These are phyloP conservation scores for Sialia sialis DNA, from an alignment of 2,113 vertebrate species.

Conservation along the genomic window DNA sequence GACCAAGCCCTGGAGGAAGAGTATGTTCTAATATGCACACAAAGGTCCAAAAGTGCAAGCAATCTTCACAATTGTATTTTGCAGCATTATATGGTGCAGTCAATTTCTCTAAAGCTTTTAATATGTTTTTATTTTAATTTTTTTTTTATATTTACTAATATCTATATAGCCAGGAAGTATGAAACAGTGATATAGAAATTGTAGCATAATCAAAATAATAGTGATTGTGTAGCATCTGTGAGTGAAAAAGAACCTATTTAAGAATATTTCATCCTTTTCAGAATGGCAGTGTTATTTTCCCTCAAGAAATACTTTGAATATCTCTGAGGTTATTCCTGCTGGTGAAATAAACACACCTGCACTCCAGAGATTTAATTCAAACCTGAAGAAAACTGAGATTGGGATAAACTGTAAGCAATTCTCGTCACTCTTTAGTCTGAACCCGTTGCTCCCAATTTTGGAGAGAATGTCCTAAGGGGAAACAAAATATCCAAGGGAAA, in stretches of 20 bases:
- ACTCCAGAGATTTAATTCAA: background rate
- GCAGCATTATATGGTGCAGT: background rate
- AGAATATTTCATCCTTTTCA: background rate
- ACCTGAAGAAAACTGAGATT: background rate
- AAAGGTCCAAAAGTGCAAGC: background rate
- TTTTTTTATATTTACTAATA: background rate
- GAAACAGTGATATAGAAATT: background rate
- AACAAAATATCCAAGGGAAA: background rate
- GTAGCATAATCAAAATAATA: background rate
- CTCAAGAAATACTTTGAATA: background rate
- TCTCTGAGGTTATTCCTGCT: background rate
- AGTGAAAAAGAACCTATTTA: background rate
- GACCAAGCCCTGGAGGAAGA: background rate
- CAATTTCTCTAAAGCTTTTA: background rate
- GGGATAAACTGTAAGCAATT: background rate
- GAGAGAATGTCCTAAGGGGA: background rate
- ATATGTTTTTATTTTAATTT: background rate
- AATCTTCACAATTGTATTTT: background rate
- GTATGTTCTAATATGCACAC: background rate
- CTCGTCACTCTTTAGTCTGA: background rate
- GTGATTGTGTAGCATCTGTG: background rate
- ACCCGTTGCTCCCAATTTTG: background rate
- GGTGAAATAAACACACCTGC: background rate
- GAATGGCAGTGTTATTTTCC: background rate
- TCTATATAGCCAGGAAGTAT: background rate